A percentile compares a stretch with the other conserved stretches of the same genome.
Conservation (phyloP, 2,797 vertebrate species). For the Apogon talboti region DNA sequence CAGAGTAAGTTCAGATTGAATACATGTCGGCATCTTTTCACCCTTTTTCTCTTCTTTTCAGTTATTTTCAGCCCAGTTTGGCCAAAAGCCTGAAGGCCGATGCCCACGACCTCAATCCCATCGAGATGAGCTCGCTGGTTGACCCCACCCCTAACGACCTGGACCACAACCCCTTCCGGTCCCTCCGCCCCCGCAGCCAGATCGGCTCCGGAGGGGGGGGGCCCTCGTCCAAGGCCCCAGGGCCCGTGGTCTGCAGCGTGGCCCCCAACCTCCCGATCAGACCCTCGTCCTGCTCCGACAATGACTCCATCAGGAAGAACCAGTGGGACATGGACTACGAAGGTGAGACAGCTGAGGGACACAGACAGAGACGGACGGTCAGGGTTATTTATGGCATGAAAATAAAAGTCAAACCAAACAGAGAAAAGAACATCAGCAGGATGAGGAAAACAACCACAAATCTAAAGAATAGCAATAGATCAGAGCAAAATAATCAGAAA, state of each 20-base stretch:
- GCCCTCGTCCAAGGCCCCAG: slow-evolving; percentile 73
- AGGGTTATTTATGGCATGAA: too few species aligned
- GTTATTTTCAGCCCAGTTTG: slow-evolving; percentile 85
- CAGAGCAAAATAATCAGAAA: too few species aligned
- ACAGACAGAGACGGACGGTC: too few species aligned
- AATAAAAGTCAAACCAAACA: too few species aligned
- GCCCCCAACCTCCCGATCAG: slow-evolving; percentile 92
- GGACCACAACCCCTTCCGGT: slow-evolving; percentile 83
- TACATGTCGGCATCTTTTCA: too few species aligned
- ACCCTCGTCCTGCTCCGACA: slow-evolving; percentile 88
- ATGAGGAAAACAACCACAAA: too few species aligned
- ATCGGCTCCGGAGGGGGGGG: slow-evolving; percentile 63
- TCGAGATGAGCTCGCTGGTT: slow-evolving; percentile 87
- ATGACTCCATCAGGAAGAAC: slow-evolving; percentile 90
- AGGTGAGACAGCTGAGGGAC: too few species aligned
- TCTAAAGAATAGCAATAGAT: too few species aligned
- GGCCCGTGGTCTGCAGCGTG: slow-evolving; percentile 94
- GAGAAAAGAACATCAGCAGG: too few species aligned
- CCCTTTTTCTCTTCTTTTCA: slow-evolving; percentile 22
- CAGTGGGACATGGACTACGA: slow-evolving; percentile 93
- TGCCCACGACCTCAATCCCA: slow-evolving; percentile 77
- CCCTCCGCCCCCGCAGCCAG: slow-evolving; percentile 76
- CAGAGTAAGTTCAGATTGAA: too few species aligned
- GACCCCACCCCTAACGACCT: slow-evolving; percentile 78
- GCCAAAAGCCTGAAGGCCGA: slow-evolving; percentile 86